These are phyloP conservation scores for Rambutsinella grinnellia DNA, from an alignment of 2,888 invertebrate genomes.

Conservation along the genomic window DNA sequence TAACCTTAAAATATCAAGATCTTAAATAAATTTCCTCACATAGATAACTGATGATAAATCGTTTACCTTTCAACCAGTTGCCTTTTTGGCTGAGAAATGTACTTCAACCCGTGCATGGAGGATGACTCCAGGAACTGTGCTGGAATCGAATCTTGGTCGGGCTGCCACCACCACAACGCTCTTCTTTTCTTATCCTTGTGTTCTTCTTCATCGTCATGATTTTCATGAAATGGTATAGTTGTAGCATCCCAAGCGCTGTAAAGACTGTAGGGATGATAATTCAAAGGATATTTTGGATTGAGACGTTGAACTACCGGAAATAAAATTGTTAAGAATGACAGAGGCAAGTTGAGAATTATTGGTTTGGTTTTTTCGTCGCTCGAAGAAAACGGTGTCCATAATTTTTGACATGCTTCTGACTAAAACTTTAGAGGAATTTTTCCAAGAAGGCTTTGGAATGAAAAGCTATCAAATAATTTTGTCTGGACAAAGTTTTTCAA, in stretches of 20 bases:
- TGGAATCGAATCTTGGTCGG: conserved; percentile 23
- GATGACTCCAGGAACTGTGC: conserved; percentile 32
- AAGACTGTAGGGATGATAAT: conserved; percentile 19
- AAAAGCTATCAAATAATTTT: no score
- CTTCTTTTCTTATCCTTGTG: background rate
- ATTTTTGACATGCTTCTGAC: no score
- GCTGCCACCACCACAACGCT: conserved; percentile 41
- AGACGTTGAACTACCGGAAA: conserved; percentile 2
- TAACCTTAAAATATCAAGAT: conserved; percentile 51
- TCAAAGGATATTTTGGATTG: conserved; percentile 9
- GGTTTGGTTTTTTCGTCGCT: background rate
- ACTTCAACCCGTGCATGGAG: conserved; percentile 55
- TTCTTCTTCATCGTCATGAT: background rate
- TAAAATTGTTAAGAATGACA: conserved; percentile 4
- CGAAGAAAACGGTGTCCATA: background rate
- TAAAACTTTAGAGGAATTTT: no score
- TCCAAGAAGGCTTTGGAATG: no score
- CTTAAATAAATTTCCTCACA: background rate
- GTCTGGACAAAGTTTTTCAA: no score
- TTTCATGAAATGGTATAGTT: background rate
- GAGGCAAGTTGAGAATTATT: background rate
- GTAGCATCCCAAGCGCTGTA: conserved; percentile 18
- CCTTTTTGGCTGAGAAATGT: conserved; percentile 50
- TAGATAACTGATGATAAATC: background rate
- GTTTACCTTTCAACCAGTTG: conserved; percentile 60